Evolutionary conservation across 2,888 invertebrate genomes (phyloP), one percentile per base, ranked within the genome.

Genomic region (Orthonychiurus folsomi): DNA sequence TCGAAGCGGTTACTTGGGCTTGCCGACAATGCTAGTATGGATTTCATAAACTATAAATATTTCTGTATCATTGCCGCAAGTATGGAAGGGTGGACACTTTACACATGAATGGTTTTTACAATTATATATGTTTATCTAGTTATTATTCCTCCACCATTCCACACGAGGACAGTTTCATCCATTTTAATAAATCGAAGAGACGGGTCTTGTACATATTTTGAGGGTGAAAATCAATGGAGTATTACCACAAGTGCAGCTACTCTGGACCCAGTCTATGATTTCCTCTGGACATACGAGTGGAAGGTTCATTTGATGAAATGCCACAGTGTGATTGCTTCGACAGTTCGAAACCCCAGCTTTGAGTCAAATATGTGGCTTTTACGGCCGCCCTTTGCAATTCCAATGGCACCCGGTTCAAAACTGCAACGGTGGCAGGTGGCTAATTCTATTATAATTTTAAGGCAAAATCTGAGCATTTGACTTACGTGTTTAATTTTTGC

Each of bases 181-280:
- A 72, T 72, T 25, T 67, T 72, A 23, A 93, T 95, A 70, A 93
- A 87, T 76, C 91, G 91, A 75, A 81, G 83, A 50, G 93, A 94
- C 75, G 93, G 94, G 20, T 86, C 85, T 67, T 95, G 94, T 76
- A 85, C 85, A 64, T 86, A 91, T 18, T 94, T 91, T 80, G 84
- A 84, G 66, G 88, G 87, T 9, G 79, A 82, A 20, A 89, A 91
- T 73, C 94, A 94, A 78, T 87, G 88, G 0, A 87, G 90, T 76
- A 88, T 94, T 70, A 85, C 84, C 21, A 86, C 86, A 73, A 86
- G 86, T 69, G 85, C 87, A 56, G 85, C 88, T 0, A 88, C 88
- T 74, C 80, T 96, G 73, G 97, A 97, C 79, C 92, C 94, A 0
- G 81, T 88, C 60, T 94, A 93, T 78, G 92, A 95, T 78, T 87